phyloP scores from a whole-genome alignment of 2,888 invertebrate genomes.

The Heteromyza rotundicornis region DNA sequence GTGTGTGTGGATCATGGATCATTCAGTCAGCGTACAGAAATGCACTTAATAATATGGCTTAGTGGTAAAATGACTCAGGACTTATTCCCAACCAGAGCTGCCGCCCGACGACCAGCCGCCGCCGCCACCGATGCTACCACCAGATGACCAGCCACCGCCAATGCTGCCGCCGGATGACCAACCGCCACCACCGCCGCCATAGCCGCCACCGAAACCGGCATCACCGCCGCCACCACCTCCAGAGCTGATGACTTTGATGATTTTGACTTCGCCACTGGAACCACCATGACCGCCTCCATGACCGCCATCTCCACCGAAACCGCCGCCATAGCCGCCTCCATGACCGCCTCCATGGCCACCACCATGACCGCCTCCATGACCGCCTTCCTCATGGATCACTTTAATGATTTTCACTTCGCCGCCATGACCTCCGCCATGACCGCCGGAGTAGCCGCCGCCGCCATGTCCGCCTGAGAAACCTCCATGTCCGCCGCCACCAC shows the following conservation, averaged over 20 bases:
- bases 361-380: background rate
- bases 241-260: constrained; percentile 18
- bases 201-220: constrained; percentile 15
- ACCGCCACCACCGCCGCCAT: constrained; percentile 15
- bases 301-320: background rate
- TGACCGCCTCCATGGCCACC: background rate
- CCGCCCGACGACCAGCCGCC: constrained; percentile 7
- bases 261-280: constrained; percentile 14
- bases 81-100: constrained; percentile 18
- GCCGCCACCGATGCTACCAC: constrained; percentile 11
- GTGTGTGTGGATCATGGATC: background rate
- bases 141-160: constrained; percentile 11
- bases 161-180: constrained; percentile 3
- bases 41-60: background rate
- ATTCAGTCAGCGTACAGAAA: constrained; percentile 1
- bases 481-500: constrained; percentile 16
- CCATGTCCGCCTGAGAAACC: constrained; percentile 21
- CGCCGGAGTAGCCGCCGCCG: constrained; percentile 20
- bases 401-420: constrained; percentile 10
- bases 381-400: background rate
- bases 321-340: background rate
- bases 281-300: constrained; percentile 7
- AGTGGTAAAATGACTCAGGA: background rate
- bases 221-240: constrained; percentile 20
- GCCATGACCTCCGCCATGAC: constrained; percentile 6